phyloP scores from a whole-genome alignment of 2,888 invertebrate genomes.

The Liodrosophila aerea region DNA sequence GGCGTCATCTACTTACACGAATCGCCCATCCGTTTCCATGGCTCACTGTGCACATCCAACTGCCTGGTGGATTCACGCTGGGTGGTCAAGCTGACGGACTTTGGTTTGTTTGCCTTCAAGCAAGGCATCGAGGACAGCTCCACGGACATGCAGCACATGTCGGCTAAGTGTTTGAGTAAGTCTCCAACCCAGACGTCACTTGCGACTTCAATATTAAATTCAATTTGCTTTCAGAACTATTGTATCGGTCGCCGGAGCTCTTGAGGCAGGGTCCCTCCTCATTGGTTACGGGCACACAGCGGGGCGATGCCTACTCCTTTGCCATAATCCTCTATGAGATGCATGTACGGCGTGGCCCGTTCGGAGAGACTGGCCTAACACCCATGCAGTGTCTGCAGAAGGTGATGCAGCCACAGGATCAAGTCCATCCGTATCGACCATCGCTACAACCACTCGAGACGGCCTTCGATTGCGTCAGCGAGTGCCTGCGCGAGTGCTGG shows the following conservation, averaged over 20 bases:
- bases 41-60: constrained; percentile 93
- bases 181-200: constrained; percentile 22
- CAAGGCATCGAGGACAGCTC: constrained; percentile 87
- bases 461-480: constrained; percentile 92
- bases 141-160: constrained; percentile 84
- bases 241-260: constrained; percentile 92
- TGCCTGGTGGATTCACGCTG: constrained; percentile 97
- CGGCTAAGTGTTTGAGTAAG: constrained; percentile 88
- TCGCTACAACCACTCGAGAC: constrained; percentile 90
- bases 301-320: constrained; percentile 93
- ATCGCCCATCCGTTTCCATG: constrained; percentile 92
- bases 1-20: constrained; percentile 96
- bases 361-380: constrained; percentile 87
- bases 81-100: constrained; percentile 96
- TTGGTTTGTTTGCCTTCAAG: constrained; percentile 94
- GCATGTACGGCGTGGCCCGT: constrained; percentile 93
- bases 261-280: constrained; percentile 84
- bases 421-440: constrained; percentile 83
- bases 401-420: constrained; percentile 80
- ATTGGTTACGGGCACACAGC: constrained; percentile 85
- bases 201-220: not conserved
- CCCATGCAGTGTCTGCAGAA: constrained; percentile 85
- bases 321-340: constrained; percentile 94
- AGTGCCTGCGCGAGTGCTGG: constrained; percentile 95
- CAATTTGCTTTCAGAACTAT: constrained; percentile 84